These are phyloP conservation scores for Eutolmus rufibarbis DNA, from an alignment of 2,888 invertebrate species.

Conservation along the genomic window DNA sequence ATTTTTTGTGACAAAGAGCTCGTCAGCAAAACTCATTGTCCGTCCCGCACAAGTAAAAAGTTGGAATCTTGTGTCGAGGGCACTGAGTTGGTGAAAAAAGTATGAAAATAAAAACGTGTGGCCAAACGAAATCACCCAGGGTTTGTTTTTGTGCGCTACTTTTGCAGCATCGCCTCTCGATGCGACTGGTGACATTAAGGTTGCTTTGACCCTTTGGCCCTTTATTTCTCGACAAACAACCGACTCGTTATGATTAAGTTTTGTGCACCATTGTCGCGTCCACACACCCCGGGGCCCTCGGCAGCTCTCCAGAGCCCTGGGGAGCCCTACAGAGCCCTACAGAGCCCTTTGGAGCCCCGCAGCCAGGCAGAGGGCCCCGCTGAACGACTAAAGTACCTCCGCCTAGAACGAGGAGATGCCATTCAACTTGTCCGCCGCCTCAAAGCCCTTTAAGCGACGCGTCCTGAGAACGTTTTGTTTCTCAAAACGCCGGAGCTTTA, in stretches of 20 bases:
- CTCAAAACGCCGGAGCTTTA: not conserved
- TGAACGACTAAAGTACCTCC: not conserved
- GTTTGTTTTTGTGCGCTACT: not conserved
- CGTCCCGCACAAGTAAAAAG: not conserved
- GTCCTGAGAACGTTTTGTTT: not conserved
- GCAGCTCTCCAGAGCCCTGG: not conserved
- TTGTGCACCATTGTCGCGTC: not conserved
- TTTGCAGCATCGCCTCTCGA: conserved; percentile 2
- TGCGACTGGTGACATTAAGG: not conserved
- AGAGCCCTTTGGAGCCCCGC: not conserved
- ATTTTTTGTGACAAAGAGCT: not conserved
- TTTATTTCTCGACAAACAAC: not conserved
- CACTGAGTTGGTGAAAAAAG: not conserved
- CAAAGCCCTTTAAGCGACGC: not conserved
- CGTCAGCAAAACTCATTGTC: conserved; percentile 19
- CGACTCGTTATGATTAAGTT: conserved; percentile 17
- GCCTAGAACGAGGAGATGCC: not conserved
- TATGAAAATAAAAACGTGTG: conserved; percentile 5
- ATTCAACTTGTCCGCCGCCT: conserved; percentile 15
- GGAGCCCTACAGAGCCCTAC: not conserved
- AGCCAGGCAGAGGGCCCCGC: not conserved
- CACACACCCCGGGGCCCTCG: not conserved
- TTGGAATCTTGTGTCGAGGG: not conserved
- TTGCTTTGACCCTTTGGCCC: not conserved
- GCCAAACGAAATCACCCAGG: not conserved